Conservation (phyloP, 2,888 invertebrate species). For the Magallana nippona region DNA sequence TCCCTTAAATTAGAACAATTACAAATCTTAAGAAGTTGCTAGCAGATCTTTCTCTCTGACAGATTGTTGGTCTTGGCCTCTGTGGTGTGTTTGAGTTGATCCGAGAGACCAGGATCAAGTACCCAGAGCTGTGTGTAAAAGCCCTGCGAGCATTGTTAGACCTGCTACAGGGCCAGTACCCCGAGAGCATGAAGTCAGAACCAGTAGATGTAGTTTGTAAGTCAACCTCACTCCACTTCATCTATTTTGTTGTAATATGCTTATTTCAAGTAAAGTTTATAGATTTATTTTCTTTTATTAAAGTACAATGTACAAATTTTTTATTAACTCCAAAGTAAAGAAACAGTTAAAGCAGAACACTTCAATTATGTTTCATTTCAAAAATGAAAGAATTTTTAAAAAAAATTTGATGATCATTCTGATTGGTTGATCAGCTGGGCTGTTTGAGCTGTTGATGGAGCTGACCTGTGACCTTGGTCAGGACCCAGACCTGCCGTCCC, state of each 20-base stretch:
- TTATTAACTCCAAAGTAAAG: too few relatives aligned
- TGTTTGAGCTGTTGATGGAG: constrained; percentile 91
- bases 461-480: constrained; percentile 86
- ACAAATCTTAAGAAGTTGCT: too few relatives aligned
- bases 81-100: constrained; percentile 93
- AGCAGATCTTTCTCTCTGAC: constrained; percentile 45
- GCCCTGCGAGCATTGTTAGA: constrained; percentile 93
- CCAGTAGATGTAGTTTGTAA: constrained; percentile 87
- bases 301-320: too few relatives aligned
- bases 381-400: not conserved
- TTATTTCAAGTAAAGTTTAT: too few relatives aligned
- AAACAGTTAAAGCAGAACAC: too few relatives aligned
- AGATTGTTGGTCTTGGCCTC: constrained; percentile 81
- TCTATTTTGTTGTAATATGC: too few relatives aligned
- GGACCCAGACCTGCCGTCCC: constrained; percentile 86
- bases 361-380: too few relatives aligned
- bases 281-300: too few relatives aligned
- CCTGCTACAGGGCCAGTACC: constrained; percentile 93
- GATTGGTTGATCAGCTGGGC: constrained; percentile 83
- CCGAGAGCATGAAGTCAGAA: constrained; percentile 91
- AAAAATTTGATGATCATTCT: not conserved
- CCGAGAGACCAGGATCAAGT: constrained; percentile 89
- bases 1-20: too few relatives aligned
- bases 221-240: constrained; percentile 47
- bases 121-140: constrained; percentile 92